Conservation (phyloP, 2,113 vertebrate genomes). For the Procavia capensis region DNA sequence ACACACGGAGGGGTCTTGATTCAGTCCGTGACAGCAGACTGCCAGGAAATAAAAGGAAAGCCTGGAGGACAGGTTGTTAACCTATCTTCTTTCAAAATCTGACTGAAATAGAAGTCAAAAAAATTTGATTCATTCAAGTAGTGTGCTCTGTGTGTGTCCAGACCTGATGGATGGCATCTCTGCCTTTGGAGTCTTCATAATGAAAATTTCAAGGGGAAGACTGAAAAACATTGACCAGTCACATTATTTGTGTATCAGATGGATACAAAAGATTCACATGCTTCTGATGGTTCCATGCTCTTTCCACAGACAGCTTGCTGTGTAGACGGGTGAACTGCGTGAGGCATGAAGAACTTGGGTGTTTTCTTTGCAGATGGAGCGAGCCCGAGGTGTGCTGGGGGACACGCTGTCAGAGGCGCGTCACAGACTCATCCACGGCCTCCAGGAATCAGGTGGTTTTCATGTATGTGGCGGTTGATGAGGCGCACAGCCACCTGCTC, state of each 20-base stretch:
- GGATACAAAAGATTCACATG: constrained; percentile 16
- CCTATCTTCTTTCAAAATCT: not conserved
- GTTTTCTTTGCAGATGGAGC: not conserved
- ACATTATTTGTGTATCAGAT: constrained; percentile 66
- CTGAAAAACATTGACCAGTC: constrained; percentile 29
- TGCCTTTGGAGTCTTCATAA: not conserved
- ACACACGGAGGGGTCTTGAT: too few species aligned
- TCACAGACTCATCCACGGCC: not conserved
- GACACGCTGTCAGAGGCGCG: not conserved
- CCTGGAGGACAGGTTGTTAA: accelerated
- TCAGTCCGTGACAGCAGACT: too few species aligned
- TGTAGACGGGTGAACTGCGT: accelerated
- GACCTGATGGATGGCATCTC: not conserved
- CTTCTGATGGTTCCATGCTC: not conserved
- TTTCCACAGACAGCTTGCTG: not conserved
- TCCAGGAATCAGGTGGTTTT: constrained; percentile 74
- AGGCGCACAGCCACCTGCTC: not conserved
- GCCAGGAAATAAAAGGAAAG: not conserved
- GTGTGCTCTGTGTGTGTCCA: not conserved
- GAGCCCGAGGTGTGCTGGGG: not conserved
- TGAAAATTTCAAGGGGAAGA: constrained; percentile 53
- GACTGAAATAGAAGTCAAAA: constrained; percentile 17
- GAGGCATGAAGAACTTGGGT: not conserved
- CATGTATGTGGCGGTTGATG: constrained; percentile 58
- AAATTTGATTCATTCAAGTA: constrained; percentile 59